Percentiles rank a stretch among this genome's conserved stretches.
Evolutionary conservation across 2,797 vertebrate species (phyloP).

Genomic region (Tenualosa ilisha): DNA sequence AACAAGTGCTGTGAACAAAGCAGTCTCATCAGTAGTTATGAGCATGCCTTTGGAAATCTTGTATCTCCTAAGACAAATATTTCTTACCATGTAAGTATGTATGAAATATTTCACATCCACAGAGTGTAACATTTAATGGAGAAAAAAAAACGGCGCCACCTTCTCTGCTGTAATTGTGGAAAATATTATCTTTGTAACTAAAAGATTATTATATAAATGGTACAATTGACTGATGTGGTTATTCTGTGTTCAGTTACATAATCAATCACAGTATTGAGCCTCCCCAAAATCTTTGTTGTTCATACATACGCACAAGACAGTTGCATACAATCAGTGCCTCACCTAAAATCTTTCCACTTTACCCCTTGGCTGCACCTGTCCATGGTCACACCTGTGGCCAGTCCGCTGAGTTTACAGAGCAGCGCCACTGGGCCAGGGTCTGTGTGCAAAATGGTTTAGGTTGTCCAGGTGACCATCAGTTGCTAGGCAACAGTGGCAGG

Average conservation of each 20-base stretch:
- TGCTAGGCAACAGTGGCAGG: conserved; percentile 60
- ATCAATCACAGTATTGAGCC: no score
- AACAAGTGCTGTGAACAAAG: background rate
- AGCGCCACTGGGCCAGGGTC: background rate
- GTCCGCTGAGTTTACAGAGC: background rate
- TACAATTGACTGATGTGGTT: background rate
- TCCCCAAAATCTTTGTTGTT: no score
- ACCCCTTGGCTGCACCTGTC: conserved; percentile 24
- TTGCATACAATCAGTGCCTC: background rate
- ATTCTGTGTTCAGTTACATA: background rate
- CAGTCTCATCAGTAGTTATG: background rate
- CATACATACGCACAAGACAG: no score
- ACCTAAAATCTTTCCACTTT: background rate
- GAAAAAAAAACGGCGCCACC: background rate
- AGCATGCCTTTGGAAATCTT: background rate
- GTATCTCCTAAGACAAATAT: background rate
- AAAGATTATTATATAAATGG: background rate
- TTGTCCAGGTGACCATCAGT: conserved; percentile 59
- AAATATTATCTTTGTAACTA: background rate
- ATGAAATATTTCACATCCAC: background rate
- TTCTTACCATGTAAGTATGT: background rate
- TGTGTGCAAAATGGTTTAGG: conserved; percentile 43
- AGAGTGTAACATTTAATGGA: no score
- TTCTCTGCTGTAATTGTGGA: background rate
- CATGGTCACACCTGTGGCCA: conserved; percentile 25